phyloP scores from a whole-genome alignment of 2,797 vertebrate species.

The Sphaeramia orbicularis region DNA sequence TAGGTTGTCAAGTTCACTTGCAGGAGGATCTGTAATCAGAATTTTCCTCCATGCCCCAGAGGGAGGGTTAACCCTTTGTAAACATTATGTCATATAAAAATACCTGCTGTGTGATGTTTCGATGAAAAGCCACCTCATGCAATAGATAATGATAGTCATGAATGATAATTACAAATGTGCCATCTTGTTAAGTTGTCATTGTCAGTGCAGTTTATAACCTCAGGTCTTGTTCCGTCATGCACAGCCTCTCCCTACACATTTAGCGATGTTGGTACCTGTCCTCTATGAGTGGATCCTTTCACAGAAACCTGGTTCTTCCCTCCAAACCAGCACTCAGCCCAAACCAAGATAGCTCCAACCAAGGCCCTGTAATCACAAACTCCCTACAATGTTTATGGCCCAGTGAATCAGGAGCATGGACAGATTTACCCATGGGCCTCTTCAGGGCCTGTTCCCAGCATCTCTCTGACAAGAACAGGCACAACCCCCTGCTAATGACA shows the following conservation, averaged over 20 bases:
- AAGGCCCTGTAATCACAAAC: constrained; percentile 80
- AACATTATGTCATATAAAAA: constrained; percentile 72
- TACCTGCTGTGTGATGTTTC: constrained; percentile 63
- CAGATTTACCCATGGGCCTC: constrained; percentile 79
- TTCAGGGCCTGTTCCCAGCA: constrained; percentile 72
- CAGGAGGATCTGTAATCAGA: constrained; percentile 26
- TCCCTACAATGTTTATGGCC: constrained; percentile 73
- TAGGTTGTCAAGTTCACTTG: constrained; percentile 61
- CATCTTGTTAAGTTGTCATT: constrained; percentile 83
- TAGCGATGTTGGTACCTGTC: constrained; percentile 59
- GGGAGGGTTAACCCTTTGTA: constrained; percentile 55
- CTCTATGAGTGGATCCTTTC: constrained; percentile 66
- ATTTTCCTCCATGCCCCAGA: constrained; percentile 33
- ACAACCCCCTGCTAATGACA: constrained; percentile 68
- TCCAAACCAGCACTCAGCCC: constrained; percentile 54
- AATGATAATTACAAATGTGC: constrained; percentile 85
- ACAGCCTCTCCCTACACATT: constrained; percentile 44
- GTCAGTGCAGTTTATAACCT: constrained; percentile 65
- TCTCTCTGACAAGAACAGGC: constrained; percentile 77
- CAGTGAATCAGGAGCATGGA: constrained; percentile 78
- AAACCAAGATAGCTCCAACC: constrained; percentile 56
- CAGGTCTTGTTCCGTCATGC: constrained; percentile 72
- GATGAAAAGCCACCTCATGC: constrained; percentile 71
- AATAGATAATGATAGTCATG: constrained; percentile 81
- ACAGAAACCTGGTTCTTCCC: constrained; percentile 48